Percentiles rank a stretch among this genome's conserved stretches.
These are phyloP conservation scores for Noctua janthina DNA, from an alignment of 2,888 invertebrate species.

Conservation along the genomic window DNA sequence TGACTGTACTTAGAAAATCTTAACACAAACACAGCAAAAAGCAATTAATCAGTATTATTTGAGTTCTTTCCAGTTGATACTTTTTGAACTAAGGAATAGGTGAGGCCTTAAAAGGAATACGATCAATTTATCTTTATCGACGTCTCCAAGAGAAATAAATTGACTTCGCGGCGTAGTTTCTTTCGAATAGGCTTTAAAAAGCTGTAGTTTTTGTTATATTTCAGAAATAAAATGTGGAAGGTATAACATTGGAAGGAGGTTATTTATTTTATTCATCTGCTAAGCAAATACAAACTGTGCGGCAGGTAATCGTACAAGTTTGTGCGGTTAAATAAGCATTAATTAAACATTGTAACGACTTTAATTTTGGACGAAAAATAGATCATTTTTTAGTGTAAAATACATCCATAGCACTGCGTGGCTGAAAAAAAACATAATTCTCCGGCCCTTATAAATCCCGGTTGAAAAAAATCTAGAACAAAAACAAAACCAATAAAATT, in stretches of 20 bases:
- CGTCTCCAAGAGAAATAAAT: slow-evolving; percentile 63
- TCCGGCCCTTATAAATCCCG: neutral
- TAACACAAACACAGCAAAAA: slow-evolving; percentile 17
- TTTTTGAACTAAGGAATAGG: slow-evolving; percentile 42
- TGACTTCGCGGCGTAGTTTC: slow-evolving; percentile 47
- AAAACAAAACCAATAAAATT: slow-evolving; percentile 19
- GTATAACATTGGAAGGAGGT: slow-evolving; percentile 5
- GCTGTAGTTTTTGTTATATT: slow-evolving; percentile 41
- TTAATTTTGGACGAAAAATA: neutral
- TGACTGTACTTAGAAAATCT: slow-evolving; percentile 14
- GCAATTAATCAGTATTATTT: slow-evolving; percentile 46
- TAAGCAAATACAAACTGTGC: slow-evolving; percentile 1
- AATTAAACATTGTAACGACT: neutral
- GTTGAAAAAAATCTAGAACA: neutral
- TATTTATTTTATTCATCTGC: slow-evolving; percentile 24
- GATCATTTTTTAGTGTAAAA: neutral
- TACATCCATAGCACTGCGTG: neutral
- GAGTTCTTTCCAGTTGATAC: slow-evolving; percentile 38
- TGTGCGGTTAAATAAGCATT: neutral
- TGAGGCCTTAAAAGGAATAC: slow-evolving; percentile 56
- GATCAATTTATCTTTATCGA: slow-evolving; percentile 64
- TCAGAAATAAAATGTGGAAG: slow-evolving; percentile 32
- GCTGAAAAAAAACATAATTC: neutral
- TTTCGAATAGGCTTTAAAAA: slow-evolving; percentile 39
- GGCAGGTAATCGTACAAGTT: neutral